These are phyloP conservation scores for Ostrea denselamellosa DNA, from an alignment of 1,140 invertebrate species.

Conservation along the genomic window DNA sequence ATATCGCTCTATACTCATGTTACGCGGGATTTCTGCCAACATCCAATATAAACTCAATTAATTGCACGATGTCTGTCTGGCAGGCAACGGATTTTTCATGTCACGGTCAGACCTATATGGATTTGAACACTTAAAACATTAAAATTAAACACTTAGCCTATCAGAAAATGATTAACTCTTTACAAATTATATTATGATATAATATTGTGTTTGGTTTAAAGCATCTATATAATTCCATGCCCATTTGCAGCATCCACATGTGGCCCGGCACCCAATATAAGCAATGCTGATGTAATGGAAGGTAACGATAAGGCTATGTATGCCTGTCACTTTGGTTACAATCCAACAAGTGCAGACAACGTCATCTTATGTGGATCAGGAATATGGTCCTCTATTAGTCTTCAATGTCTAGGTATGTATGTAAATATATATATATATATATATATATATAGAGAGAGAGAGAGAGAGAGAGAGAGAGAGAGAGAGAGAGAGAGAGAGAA, in stretches of 20 bases:
- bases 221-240: too few species aligned
- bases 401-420: not conserved
- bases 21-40: not conserved
- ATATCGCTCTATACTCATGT: not conserved
- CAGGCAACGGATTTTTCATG: not conserved
- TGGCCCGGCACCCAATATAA: conserved; percentile 6
- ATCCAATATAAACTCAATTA: not conserved
- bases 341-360: not conserved
- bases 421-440: too few species aligned
- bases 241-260: not conserved
- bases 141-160: too few species aligned
- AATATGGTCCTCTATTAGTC: not conserved
- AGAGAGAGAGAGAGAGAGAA: too few species aligned
- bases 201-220: too few species aligned
- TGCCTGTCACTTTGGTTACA: not conserved
- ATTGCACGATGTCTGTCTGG: not conserved
- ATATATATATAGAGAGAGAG: too few species aligned
- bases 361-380: not conserved
- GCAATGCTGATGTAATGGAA: not conserved
- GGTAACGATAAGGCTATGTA: not conserved
- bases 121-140: too few species aligned
- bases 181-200: too few species aligned
- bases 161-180: too few species aligned
- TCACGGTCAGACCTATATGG: not conserved
- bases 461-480: too few species aligned